Evolutionary conservation across 2,113 vertebrate species (phyloP).

Genomic region (Athene noctua): DNA sequence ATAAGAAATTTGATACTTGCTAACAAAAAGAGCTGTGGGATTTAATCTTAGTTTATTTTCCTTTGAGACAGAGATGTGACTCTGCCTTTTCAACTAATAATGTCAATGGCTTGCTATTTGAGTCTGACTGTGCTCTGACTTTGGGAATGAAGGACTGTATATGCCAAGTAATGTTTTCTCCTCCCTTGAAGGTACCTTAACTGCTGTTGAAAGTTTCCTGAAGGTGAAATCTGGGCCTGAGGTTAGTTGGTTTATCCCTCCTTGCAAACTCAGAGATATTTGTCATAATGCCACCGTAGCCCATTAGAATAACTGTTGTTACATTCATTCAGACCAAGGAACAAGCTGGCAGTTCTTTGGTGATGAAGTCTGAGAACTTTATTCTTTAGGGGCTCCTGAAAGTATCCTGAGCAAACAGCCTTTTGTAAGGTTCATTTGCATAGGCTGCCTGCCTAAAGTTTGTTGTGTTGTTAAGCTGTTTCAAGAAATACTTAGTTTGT

Average conservation of each 20-base stretch:
- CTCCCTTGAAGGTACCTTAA: conserved; percentile 81
- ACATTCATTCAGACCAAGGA: background rate
- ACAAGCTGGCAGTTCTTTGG: background rate
- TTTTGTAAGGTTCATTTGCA: background rate
- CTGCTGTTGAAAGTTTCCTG: conserved; percentile 92
- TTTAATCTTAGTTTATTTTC: background rate
- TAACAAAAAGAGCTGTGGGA: background rate
- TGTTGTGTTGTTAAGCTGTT: background rate
- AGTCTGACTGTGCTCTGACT: background rate
- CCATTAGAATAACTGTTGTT: background rate
- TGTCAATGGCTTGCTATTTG: background rate
- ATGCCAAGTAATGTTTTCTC: background rate
- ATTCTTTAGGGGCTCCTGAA: background rate
- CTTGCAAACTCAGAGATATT: background rate
- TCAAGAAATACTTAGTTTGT: background rate
- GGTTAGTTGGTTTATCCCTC: conserved; percentile 71
- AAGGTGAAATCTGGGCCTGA: conserved; percentile 81
- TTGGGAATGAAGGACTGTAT: background rate
- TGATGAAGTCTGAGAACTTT: background rate
- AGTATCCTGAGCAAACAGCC: background rate
- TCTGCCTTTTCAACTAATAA: background rate
- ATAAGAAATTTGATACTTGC: background rate
- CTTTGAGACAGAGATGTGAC: background rate
- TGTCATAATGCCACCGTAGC: background rate
- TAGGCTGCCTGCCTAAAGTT: background rate